Evolutionary conservation across 2,888 invertebrate species (phyloP).

Genomic region (Caenorhabditis becei): DNA sequence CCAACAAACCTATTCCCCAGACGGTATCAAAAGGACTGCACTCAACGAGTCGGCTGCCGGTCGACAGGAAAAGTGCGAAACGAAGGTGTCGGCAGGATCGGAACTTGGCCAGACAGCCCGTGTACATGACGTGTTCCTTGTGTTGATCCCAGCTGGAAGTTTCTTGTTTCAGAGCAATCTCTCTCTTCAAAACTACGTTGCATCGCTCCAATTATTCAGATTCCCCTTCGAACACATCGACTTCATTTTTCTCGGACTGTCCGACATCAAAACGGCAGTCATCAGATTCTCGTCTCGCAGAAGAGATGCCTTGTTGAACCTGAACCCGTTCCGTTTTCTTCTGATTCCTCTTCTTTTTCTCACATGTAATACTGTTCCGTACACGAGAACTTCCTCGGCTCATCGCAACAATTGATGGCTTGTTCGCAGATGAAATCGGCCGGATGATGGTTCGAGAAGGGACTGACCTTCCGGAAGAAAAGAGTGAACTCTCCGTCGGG

Average conservation of each 20-base stretch:
- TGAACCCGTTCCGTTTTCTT: conserved; percentile 6
- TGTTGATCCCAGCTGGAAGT: conserved; percentile 64
- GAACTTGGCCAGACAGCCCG: conserved; percentile 64
- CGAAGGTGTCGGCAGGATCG: conserved; percentile 45
- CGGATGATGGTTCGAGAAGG: conserved; percentile 62
- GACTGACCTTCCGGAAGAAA: conserved; percentile 58
- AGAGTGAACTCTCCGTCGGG: conserved; percentile 49
- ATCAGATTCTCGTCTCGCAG: conserved; percentile 21
- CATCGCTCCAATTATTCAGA: conserved; percentile 33
- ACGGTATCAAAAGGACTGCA: conserved; percentile 67
- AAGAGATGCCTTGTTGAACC: conserved; percentile 57
- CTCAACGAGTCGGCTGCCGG: conserved; percentile 63
- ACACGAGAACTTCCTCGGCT: conserved; percentile 32
- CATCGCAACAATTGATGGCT: conserved; percentile 4
- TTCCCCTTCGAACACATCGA: conserved; percentile 33
- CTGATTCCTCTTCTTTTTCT: background rate
- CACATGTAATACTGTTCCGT: conserved; percentile 63
- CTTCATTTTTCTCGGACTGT: conserved; percentile 54
- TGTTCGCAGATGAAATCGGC: conserved; percentile 33
- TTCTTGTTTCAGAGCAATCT: background rate
- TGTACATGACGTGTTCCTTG: conserved; percentile 63
- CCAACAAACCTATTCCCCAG: conserved; percentile 70
- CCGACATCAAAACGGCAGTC: conserved; percentile 19
- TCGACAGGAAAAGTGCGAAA: conserved; percentile 62
- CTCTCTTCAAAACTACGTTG: conserved; percentile 10